Conservation (phyloP, 2,113 vertebrate genomes). For the Conger conger region DNA sequence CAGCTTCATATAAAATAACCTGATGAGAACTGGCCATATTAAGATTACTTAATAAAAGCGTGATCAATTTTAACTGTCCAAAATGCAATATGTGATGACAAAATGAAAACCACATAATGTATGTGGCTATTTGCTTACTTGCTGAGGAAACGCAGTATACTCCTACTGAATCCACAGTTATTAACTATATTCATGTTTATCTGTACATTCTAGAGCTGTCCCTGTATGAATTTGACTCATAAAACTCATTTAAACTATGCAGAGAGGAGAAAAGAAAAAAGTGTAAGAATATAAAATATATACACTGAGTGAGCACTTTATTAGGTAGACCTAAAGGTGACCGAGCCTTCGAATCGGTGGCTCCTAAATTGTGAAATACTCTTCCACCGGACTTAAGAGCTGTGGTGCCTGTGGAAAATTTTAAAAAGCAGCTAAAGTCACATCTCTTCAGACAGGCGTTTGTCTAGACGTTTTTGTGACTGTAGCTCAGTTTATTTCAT, state of each 20-base stretch:
- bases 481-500: no score
- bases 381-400: no score
- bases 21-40: no score
- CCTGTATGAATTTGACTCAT: background rate
- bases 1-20: no score
- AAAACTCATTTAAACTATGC: constrained; percentile 11
- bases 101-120: background rate
- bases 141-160: background rate
- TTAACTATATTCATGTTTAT: background rate
- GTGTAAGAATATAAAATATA: constrained; percentile 14
- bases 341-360: no score
- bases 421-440: no score
- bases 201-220: constrained; percentile 5
- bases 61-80: background rate
- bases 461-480: no score
- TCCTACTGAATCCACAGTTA: background rate
- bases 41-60: background rate
- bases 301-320: no score
- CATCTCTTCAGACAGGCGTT: no score
- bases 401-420: no score
- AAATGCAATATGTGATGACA: background rate
- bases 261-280: background rate
- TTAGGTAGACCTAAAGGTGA: no score
- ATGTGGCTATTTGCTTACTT: background rate
- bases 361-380: no score